Base-by-base conservation (phyloP, 2,797 vertebrate genomes). In the Xerus rutilus region DNA sequence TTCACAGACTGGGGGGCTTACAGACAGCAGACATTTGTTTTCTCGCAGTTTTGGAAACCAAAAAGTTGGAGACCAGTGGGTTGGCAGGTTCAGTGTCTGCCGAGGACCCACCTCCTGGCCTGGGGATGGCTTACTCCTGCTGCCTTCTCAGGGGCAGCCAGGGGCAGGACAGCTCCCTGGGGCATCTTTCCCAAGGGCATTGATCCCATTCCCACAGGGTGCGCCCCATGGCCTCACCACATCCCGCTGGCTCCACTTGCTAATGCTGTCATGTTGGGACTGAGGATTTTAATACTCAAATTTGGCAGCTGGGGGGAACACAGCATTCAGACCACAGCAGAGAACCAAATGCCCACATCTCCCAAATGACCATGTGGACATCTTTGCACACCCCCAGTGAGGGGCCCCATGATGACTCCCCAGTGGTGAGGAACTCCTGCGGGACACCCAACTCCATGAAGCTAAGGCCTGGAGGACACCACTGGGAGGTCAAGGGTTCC, bases 61-160 rank as follows among this genome's bases (percentile, higher is more conserved):
- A n/a, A 17, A 82, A 69, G 1, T 35, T 70, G 9, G 54, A 25
- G 30, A 70, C 14, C 21, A 14, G 62, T 54, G 70, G 20, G 5
- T 25, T 25, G 23, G 28, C 18, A 54, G 18, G 64, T 39, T 43
- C n/a, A 17, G 23, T 32, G 11, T 15, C 74, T 28, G 21, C 1
- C 3, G 4, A 59, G 35, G 54, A 35, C 23, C 10, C 20, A n/a
- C 18, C 23, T 18, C 28, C 18, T 30, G 10, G 28, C n/a, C 52
- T 45, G 13, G 1, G 62, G 14, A 13, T 0, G 25, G 17, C 25
- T 1, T 12, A 18, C n/a, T 45, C 14, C 35, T 11, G 2, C 7
- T 3, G 0, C 11, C 47, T 70, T 21, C 23, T 8, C 25, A 47
- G 3, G 10, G 1, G 17, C 7, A 54, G 1, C 0, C 5, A 67